Evolutionary conservation across 2,888 invertebrate species (phyloP).

Genomic region (Hypsopygia costalis): DNA sequence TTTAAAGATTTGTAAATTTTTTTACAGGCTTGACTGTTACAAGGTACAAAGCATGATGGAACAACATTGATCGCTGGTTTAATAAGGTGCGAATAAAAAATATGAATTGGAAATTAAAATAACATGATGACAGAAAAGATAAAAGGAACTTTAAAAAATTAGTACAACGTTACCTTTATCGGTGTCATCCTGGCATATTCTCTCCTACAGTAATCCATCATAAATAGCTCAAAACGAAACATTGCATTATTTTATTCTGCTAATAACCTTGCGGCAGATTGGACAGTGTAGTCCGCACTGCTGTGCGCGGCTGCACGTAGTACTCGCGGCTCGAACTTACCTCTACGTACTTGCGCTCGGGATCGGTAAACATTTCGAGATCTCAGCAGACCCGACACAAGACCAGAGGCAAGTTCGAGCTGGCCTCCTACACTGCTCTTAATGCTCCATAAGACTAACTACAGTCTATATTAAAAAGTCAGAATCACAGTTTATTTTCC

Average conservation of each 20-base stretch:
- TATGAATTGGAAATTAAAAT: not conserved
- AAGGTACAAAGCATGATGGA: slow-evolving; percentile 30
- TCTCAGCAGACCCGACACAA: not conserved
- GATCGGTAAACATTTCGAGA: not conserved
- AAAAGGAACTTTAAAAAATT: slow-evolving; percentile 6
- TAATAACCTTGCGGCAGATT: slow-evolving; percentile 7
- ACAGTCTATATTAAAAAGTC: slow-evolving; percentile 75
- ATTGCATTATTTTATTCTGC: slow-evolving; percentile 12
- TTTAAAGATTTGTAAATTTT: too few species aligned
- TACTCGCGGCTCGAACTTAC: not conserved
- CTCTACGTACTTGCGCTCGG: not conserved
- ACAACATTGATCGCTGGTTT: slow-evolving; percentile 30
- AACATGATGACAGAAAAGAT: not conserved
- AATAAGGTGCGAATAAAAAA: slow-evolving; percentile 9
- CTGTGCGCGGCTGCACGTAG: too few species aligned
- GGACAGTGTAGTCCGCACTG: too few species aligned
- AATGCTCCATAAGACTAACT: slow-evolving; percentile 64
- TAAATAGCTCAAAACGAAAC: slow-evolving; percentile 16
- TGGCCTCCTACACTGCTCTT: slow-evolving; percentile 33
- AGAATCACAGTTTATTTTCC: slow-evolving; percentile 81
- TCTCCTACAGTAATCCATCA: slow-evolving; percentile 10
- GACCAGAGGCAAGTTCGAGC: slow-evolving; percentile 2
- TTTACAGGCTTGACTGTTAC: slow-evolving; percentile 22
- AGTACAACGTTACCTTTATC: slow-evolving; percentile 9
- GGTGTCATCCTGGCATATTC: slow-evolving; percentile 17